phyloP scores from a whole-genome alignment of 2,113 vertebrate species.

The Dolichotis patagonum region DNA sequence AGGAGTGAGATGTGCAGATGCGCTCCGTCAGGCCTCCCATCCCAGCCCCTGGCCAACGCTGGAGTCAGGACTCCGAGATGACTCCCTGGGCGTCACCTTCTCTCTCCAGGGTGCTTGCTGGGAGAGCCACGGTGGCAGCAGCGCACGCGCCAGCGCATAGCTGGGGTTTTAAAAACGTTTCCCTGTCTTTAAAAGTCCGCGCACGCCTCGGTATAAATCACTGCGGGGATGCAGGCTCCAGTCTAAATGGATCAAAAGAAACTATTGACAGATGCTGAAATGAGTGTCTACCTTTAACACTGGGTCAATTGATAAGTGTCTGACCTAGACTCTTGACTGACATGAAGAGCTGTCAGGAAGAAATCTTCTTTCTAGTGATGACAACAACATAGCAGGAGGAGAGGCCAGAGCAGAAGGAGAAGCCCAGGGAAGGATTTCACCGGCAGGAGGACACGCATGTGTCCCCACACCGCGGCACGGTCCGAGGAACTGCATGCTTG shows the following conservation, averaged over 20 bases:
- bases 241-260: conserved; percentile 84
- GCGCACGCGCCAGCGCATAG: neutral
- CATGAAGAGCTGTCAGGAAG: conserved; percentile 86
- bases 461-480: neutral
- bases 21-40: rapidly evolving
- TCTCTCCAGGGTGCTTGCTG: neutral
- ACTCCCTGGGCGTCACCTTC: no score
- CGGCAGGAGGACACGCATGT: neutral
- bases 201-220: conserved; percentile 72
- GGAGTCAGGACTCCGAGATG: no score
- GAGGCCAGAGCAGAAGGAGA: neutral
- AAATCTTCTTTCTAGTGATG: conserved; percentile 73
- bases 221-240: conserved; percentile 57
- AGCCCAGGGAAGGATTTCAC: neutral
- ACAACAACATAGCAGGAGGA: conserved; percentile 48
- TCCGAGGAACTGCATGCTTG: neutral
- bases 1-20: neutral
- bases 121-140: conserved; percentile 31
- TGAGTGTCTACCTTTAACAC: conserved; percentile 87
- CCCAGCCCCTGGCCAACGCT: rapidly evolving
- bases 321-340: conserved; percentile 87
- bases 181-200: conserved; percentile 73
- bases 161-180: conserved; percentile 62
- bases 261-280: conserved; percentile 88
- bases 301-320: conserved; percentile 89